Base-by-base conservation (phyloP, 1,140 invertebrate species). In the Aphelenchoides avenae region DNA sequence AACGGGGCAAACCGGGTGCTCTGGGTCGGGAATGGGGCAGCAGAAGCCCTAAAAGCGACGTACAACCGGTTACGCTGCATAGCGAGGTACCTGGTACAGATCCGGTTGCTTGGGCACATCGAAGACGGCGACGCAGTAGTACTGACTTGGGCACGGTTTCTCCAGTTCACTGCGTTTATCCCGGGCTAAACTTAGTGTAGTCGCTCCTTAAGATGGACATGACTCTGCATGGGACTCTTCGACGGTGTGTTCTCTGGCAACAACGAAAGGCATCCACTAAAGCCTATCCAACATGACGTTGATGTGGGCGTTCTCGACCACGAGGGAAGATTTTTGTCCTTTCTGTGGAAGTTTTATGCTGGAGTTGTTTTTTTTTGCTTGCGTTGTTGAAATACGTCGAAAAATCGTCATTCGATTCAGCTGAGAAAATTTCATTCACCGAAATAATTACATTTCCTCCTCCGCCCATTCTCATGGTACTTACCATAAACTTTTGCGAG, bases 71-170 rank as follows among this genome's bases (percentile, higher is more conserved):
- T 36, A 36, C 34, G 13, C 13, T 18, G 18, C 13, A 18, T 36
- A 13, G 7, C 3, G 1, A 47, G 11, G 11, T 5, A 68, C 52
- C 36, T 59, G 66, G 42, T 51, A 52, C 15, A 66, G 42, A 47
- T 55, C 40, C 0, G 70, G 59, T 48, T 57, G 46, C 26, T 34
- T 51, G 7, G 70, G 55, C 13, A 75, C 31, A 42, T 71, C 69
- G 40, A 71, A 71, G 0, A 71, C 51, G 20, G 64, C 50, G n/a
- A 71, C 70, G 43, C 69, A 74, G 41, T 71, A 71, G 52, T 70
- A 50, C 13, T 73, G 64, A 18, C 52, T 33, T 13, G 68, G 68
- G 43, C 68, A 71, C 27, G 15, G 43, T 31, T 46, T 58, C 34
- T 30, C 53, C 31, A 37, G 5, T 50, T 52, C 56, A 42, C 27